Evolutionary conservation across 2,797 vertebrate species (phyloP), one percentile per base, ranked within the genome.

Genomic region (Naso thynnoides): DNA sequence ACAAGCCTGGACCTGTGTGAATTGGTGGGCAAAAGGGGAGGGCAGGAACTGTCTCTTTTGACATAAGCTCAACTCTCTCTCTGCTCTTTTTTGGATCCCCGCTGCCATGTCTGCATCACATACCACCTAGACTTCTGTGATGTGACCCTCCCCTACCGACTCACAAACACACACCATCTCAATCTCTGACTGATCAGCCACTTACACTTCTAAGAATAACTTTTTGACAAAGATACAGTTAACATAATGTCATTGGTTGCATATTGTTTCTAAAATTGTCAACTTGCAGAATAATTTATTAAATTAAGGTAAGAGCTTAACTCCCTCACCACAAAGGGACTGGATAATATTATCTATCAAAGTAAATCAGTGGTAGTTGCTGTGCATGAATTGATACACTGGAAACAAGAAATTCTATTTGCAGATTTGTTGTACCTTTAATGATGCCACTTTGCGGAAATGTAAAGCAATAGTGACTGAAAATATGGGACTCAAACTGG

Each of bases 81-180:
- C 74, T 71, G 78, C 77, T 86, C 76, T 73, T 82, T 53, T 65
- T 59, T 74, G 82, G 81, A 86, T 83, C 79, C 86, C 88, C 71
- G 85, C 84, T 88, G 86, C 77, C 84, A 84, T 73, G 77, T 81
- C 75, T 73, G 69, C 63, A 56, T 86, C 82, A 81, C 72, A 78
- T 73, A 89, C 76, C 70, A 79, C 67, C 60, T 70, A 89, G 68
- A 79, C 70, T 57, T 71, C 72, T 38, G 68, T 83, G 58, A 89
- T 86, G 73, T 60, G 42, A 75, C 39, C 49, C 65, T 18, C 33
- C n/a, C 33, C 47, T 19, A 6, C 3, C 13, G 16, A 15, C 50
- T 27, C 29, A 29, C 36, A 58, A n/a, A 39, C 67, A 78, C 41
- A 58, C 14, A 19, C 31, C 14, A 8, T 53, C 64, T 50, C 29